phyloP scores from a whole-genome alignment of 2,888 invertebrate genomes.

The Glaucopsyche alexis region DNA sequence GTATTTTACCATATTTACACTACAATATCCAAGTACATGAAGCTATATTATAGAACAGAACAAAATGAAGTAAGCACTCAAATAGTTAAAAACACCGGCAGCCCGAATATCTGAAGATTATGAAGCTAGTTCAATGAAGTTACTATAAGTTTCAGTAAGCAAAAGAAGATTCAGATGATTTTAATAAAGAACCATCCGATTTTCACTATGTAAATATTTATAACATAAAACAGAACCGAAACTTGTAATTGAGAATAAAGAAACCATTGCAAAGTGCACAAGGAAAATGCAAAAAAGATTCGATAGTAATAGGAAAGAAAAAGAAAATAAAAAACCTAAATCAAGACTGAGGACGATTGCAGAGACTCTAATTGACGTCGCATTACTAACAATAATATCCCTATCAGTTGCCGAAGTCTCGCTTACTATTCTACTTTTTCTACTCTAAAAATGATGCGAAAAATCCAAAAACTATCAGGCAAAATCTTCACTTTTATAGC shows the following conservation, averaged over 20 bases:
- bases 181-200: too few species aligned
- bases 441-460: slow-evolving; percentile 52
- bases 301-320: neutral
- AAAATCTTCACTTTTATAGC: slow-evolving; percentile 37
- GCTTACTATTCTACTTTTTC: slow-evolving; percentile 52
- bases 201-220: too few species aligned
- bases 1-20: slow-evolving; percentile 7
- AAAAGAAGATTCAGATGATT: too few species aligned
- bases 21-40: neutral
- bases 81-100: neutral
- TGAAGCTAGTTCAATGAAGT: too few species aligned
- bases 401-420: slow-evolving; percentile 60
- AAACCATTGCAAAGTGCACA: too few species aligned
- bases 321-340: neutral
- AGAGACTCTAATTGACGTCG: slow-evolving; percentile 53
- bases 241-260: too few species aligned
- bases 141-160: too few species aligned
- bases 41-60: neutral
- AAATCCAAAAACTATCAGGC: slow-evolving; percentile 45
- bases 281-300: neutral
- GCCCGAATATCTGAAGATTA: too few species aligned
- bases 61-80: neutral
- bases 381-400: slow-evolving; percentile 56
- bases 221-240: too few species aligned
- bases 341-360: slow-evolving; percentile 49